phyloP scores from a whole-genome alignment of 2,888 invertebrate genomes.

The Encarsia formosa region DNA sequence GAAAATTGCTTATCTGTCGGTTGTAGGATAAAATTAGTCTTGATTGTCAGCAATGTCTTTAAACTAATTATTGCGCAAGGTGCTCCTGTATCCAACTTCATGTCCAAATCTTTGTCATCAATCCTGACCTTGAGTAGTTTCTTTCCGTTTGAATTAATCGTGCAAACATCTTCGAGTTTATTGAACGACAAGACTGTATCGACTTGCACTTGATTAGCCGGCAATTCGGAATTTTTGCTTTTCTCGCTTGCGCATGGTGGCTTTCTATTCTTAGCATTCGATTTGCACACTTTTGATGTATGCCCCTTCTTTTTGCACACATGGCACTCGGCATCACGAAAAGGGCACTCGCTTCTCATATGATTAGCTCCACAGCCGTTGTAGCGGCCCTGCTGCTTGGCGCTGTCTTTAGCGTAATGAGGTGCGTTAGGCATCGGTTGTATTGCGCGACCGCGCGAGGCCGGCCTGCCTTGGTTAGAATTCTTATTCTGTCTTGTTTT shows the following conservation, averaged over 20 bases:
- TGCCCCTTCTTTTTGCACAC: neutral
- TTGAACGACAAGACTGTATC: slow-evolving; percentile 5
- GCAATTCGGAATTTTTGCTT: neutral
- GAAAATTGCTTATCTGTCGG: slow-evolving; percentile 14
- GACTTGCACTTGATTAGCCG: neutral
- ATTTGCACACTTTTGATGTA: neutral
- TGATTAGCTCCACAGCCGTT: neutral
- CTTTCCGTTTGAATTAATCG: neutral
- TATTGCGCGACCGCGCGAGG: no score
- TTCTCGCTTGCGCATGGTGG: neutral
- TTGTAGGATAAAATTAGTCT: slow-evolving; percentile 3
- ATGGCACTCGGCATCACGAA: neutral
- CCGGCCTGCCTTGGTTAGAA: no score
- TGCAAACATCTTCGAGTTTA: slow-evolving; percentile 2
- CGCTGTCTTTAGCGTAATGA: no score
- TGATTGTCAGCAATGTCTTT: neutral
- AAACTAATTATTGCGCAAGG: slow-evolving; percentile 17
- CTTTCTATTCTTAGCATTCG: neutral
- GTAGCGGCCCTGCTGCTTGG: no score
- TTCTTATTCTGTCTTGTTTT: neutral
- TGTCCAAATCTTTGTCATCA: neutral
- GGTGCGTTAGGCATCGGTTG: no score
- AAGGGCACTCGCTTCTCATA: neutral
- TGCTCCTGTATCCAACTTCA: slow-evolving; percentile 24
- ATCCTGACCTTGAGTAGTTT: slow-evolving; percentile 14